phyloP scores from a whole-genome alignment of 2,113 vertebrate species.

The Nothobranchius furzeri region DNA sequence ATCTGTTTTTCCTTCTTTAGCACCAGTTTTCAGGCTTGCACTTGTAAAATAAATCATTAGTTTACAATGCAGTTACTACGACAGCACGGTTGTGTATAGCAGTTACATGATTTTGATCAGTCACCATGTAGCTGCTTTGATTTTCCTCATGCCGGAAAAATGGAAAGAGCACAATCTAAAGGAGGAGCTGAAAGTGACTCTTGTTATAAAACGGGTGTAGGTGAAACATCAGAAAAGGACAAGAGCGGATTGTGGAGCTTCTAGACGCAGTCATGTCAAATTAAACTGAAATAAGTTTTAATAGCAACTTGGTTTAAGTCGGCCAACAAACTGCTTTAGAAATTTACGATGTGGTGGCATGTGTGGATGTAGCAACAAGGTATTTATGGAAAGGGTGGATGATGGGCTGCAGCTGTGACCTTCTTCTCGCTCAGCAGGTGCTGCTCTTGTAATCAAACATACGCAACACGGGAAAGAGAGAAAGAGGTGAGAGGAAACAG shows the following conservation, averaged over 20 bases:
- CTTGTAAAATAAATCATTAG: no score
- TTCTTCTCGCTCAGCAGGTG: constrained; percentile 6
- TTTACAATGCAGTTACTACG: no score
- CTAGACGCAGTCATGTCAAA: not conserved
- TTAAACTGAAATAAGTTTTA: not conserved
- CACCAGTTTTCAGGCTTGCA: no score
- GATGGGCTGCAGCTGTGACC: constrained; percentile 12
- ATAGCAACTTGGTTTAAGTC: not conserved
- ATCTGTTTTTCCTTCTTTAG: no score
- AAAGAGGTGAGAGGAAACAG: not conserved
- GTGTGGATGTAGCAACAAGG: constrained; percentile 2
- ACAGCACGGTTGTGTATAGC: no score
- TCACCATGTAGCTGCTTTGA: no score
- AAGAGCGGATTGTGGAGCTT: not conserved
- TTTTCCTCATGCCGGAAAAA: not conserved
- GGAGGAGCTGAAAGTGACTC: not conserved
- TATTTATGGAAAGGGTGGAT: not conserved
- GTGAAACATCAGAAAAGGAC: not conserved
- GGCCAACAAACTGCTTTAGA: not conserved
- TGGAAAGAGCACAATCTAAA: constrained; percentile 6
- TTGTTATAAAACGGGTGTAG: no score
- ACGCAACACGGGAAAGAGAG: not conserved
- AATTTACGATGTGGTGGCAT: not conserved
- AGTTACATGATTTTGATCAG: no score
- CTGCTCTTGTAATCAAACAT: not conserved